Evolutionary conservation across 2,113 vertebrate genomes (phyloP), one percentile per base, ranked within the genome.

Genomic region (Triplophysa rosa): DNA sequence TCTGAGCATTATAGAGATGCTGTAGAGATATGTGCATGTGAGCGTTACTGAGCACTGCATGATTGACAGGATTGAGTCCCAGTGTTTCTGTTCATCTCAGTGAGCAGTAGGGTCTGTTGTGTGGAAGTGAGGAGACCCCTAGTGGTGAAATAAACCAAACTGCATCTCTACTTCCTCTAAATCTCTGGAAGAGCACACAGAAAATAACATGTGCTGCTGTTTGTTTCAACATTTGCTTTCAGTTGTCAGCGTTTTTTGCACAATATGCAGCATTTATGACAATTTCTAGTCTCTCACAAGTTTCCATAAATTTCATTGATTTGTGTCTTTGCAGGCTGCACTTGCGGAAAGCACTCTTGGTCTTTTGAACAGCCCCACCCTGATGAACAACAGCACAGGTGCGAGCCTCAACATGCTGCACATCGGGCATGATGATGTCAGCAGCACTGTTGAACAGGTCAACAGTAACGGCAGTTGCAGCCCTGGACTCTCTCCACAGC

Each of bases 381-480:
- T 98, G 93, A 89, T 98, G 89, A 96, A 90, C 90, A 89, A 89
- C 86, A 94, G 95, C 1, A 94, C 95, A 86, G 95, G 95, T 0
- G 90, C 95, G 88, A 94, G 97, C 66, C 91, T 94, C 83, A 96
- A 93, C 91, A 95, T 98, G 93, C 92, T 98, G 88, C 96, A 98
- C 67, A 93, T 97, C 88, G 95, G 95, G 87, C 98, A 99, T 14
- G 97, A 99, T 42, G 98, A 98, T 4, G 92, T 96, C 87, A 98
- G 97, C 87, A 95, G 96, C 90, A 97, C 98, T 0, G 95, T 96
- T 90, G 98, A 99, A 88, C 96, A 97, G 80, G 95, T 98, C 87
- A 95, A 97, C 94, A 99, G 97, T 90, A 99, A 99, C 0, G 96
- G 96, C 84, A 97, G 96, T 94, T 98, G 93, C 92, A 98, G 95